Evolutionary conservation across 2,888 invertebrate species (phyloP).

Genomic region (Melanotus villosus): DNA sequence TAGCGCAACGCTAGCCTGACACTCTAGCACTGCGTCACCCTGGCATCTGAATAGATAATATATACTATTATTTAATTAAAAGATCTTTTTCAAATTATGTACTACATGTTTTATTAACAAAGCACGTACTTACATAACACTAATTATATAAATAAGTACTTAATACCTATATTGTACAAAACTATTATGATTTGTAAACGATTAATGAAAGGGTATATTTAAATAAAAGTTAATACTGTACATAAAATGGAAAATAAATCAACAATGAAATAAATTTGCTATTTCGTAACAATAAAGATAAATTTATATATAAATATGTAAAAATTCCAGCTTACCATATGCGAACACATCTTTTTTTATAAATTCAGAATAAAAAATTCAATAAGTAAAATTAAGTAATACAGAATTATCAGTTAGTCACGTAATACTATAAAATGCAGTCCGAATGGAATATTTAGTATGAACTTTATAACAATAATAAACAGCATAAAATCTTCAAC

Average conservation of each 20-base stretch:
- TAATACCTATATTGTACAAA: constrained; percentile 19
- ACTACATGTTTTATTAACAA: constrained; percentile 14
- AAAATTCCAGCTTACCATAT: background rate
- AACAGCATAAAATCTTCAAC: too few species aligned
- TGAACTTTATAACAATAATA: background rate
- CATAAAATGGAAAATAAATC: constrained; percentile 3
- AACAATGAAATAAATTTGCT: constrained; percentile 8
- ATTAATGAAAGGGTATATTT: constrained; percentile 5
- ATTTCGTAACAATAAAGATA: background rate
- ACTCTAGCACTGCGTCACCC: too few species aligned
- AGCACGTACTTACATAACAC: constrained; percentile 4
- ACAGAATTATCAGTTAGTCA: background rate
- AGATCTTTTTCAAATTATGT: too few species aligned
- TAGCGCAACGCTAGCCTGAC: too few species aligned
- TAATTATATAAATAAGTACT: constrained; percentile 23
- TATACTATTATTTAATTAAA: too few species aligned
- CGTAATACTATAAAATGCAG: constrained; percentile 2
- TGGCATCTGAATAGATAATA: too few species aligned
- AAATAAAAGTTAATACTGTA: constrained; percentile 21
- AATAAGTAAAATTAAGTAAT: background rate
- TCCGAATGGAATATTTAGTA: background rate
- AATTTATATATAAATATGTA: background rate
- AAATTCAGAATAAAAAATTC: too few species aligned
- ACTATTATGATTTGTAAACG: background rate
- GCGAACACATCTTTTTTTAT: too few species aligned